A percentile compares a stretch with the other conserved stretches of the same genome.
These are phyloP conservation scores for Orussus abietinus DNA, from an alignment of 1,140 invertebrate genomes.

Conservation along the genomic window DNA sequence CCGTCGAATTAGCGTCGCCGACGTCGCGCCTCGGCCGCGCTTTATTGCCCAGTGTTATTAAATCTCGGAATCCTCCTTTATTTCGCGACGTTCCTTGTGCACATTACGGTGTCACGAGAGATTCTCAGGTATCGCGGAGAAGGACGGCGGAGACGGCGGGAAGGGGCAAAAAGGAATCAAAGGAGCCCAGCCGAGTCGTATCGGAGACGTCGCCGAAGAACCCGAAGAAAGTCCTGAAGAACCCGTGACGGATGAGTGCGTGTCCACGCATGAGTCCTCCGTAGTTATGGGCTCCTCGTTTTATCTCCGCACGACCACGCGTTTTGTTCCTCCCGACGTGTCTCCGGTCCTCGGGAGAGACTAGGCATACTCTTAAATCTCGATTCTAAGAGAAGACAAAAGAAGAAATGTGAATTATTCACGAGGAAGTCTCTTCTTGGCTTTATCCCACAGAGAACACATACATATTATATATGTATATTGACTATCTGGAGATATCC, in stretches of 20 bases:
- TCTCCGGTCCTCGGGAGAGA: neutral
- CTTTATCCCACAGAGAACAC: no score
- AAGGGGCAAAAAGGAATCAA: neutral
- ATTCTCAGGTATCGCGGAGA: conserved; percentile 4
- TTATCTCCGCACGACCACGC: no score
- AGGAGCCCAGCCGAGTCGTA: neutral
- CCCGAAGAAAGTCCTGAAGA: conserved; percentile 30
- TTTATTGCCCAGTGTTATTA: conserved; percentile 31
- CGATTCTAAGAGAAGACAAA: no score
- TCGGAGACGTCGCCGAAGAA: neutral
- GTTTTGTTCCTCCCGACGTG: conserved; percentile 24
- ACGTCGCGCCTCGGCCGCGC: no score
- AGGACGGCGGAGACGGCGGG: conserved; percentile 1
- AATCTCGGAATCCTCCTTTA: conserved; percentile 31
- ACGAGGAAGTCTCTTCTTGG: no score
- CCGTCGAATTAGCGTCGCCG: no score
- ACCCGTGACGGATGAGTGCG: conserved; percentile 44
- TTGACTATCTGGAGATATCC: no score
- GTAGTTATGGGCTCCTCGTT: conserved; percentile 29
- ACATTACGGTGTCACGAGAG: conserved; percentile 14
- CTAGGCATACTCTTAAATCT: no score
- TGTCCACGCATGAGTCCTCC: conserved; percentile 36
- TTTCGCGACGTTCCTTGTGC: conserved; percentile 25
- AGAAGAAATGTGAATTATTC: no score
- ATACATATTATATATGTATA: no score